Percentiles rank a stretch among this genome's conserved stretches.
These are phyloP conservation scores for Cephus nigrinus DNA, from an alignment of 2,888 invertebrate species.

Conservation along the genomic window DNA sequence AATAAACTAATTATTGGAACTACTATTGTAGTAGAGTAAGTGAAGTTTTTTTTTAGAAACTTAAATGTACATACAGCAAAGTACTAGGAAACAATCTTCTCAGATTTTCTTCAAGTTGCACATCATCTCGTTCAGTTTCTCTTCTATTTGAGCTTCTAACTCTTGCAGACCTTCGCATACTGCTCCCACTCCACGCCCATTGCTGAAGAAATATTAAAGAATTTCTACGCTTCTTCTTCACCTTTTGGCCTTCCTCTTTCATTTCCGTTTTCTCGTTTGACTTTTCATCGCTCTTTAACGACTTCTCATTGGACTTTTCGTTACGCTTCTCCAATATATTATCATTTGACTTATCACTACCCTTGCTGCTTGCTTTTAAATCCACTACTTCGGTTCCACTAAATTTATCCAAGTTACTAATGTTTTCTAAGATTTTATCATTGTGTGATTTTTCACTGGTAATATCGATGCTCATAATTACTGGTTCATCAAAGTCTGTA, in stretches of 20 bases:
- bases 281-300: conserved; percentile 49
- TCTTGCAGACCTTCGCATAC: conserved; percentile 63
- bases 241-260: conserved; percentile 68
- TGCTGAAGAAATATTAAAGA: conserved; percentile 78
- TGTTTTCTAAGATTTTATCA: conserved; percentile 61
- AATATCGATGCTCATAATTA: neutral
- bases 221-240: conserved; percentile 77
- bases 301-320: conserved; percentile 38
- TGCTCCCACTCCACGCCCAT: conserved; percentile 81
- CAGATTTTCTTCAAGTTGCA: conserved; percentile 74
- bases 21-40: conserved; percentile 18
- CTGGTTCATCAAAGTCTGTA: neutral
- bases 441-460: conserved; percentile 64
- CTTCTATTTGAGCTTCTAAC: conserved; percentile 68
- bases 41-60: conserved; percentile 18
- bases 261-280: conserved; percentile 60
- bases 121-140: conserved; percentile 72
- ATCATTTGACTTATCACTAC: conserved; percentile 35
- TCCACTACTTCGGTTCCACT: conserved; percentile 54
- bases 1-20: conserved; percentile 22
- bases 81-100: conserved; percentile 74
- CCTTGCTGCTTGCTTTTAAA: conserved; percentile 62
- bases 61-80: conserved; percentile 64
- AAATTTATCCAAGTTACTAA: conserved; percentile 27
- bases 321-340: conserved; percentile 38